phyloP scores from a whole-genome alignment of 2,797 vertebrate species.

The Decapterus maruadsi region DNA sequence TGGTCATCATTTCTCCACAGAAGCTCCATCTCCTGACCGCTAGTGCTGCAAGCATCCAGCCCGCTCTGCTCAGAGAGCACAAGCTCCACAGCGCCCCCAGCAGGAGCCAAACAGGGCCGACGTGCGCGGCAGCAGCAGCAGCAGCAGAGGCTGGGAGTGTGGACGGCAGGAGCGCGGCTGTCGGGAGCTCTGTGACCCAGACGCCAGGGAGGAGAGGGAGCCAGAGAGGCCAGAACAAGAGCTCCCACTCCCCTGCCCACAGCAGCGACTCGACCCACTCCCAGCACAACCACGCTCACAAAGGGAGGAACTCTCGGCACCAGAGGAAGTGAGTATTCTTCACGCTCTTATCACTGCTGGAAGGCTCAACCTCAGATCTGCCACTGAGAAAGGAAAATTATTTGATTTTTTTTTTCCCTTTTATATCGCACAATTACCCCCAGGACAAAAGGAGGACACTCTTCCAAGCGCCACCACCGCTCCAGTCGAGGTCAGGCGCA shows the following conservation, averaged over 20 bases:
- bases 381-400: not conserved
- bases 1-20: conserved; percentile 87
- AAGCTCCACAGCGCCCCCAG: conserved; percentile 80
- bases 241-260: conserved; percentile 86
- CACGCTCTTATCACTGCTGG: not conserved
- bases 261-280: conserved; percentile 92
- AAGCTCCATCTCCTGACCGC: conserved; percentile 86
- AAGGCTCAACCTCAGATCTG: not conserved
- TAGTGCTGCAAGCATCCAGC: conserved; percentile 82
- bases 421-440: not conserved
- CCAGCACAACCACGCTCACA: conserved; percentile 79
- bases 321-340: conserved; percentile 88
- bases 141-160: conserved; percentile 80
- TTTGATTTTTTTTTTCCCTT: not conserved
- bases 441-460: conserved; percentile 88
- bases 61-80: conserved; percentile 81
- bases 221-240: conserved; percentile 82
- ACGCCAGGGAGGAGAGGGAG: conserved; percentile 85
- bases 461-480: conserved; percentile 85
- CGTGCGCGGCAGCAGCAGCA: conserved; percentile 46
- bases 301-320: conserved; percentile 85
- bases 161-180: conserved; percentile 74
- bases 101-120: conserved; percentile 82
- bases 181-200: conserved; percentile 78
- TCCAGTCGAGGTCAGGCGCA: conserved; percentile 73